These are phyloP conservation scores for Calidris pygmaea DNA, from an alignment of 2,113 vertebrate genomes.

Conservation along the genomic window DNA sequence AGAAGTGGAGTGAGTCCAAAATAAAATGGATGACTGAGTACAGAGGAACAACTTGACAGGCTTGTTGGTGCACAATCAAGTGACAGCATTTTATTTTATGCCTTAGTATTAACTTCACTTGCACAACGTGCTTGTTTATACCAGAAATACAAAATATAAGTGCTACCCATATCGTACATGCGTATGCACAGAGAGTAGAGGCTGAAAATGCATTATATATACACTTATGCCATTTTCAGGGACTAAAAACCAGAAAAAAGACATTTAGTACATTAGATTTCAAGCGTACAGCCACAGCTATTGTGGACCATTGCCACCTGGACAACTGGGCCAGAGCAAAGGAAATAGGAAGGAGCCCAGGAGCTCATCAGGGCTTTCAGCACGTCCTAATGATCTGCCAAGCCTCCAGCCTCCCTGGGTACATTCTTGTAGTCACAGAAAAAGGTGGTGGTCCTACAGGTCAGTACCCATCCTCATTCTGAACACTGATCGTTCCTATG, in stretches of 20 bases:
- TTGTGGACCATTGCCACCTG: background rate
- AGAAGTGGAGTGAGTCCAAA: background rate
- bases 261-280: background rate
- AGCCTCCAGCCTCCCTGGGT: background rate
- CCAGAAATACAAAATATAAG: background rate
- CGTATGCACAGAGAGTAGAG: background rate
- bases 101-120: background rate
- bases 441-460: background rate
- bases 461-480: background rate
- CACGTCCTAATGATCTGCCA: background rate
- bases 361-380: background rate
- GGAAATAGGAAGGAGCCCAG: background rate
- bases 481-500: fast-evolving
- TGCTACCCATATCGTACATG: background rate
- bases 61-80: background rate
- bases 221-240: background rate
- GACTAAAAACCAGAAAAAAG: background rate
- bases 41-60: background rate
- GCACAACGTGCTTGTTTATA: background rate
- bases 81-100: background rate
- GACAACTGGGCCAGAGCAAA: background rate
- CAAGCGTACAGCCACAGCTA: background rate
- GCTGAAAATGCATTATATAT: background rate
- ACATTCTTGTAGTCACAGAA: background rate
- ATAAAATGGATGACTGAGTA: background rate